Evolutionary conservation across 2,888 invertebrate species (phyloP), one percentile per base, ranked within the genome.

Genomic region (Athalia rosae): DNA sequence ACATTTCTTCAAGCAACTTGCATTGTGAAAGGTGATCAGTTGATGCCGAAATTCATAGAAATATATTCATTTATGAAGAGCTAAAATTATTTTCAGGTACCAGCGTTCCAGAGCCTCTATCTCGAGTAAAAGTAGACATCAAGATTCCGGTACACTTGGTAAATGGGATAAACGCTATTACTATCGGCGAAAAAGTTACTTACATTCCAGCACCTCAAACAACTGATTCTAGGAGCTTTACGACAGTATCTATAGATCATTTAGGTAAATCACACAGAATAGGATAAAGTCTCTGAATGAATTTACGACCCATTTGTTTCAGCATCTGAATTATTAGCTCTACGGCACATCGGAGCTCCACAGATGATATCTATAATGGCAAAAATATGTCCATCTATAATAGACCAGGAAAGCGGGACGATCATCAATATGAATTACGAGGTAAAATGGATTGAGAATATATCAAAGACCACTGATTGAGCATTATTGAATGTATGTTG

Each of bases 371-470:
- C 86, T 71, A 86, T 87, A 78, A 81, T 91, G n/a, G 62, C 78
- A 28, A 79, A 78, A 58, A 81, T 93, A 79, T 93, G 93, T 83
- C 93, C 93, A 6, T 86, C 88, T 78, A 86, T 93, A 48, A 87
- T 84, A 66, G 82, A 86, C 7, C 83, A 81, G 0, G 80, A 83
- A 11, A 79, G 64, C 3, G 85, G 86, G 8, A 85, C 88, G 77
- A 90, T 92, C 63, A 88, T 92, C 81, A 84, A 92, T 82, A 89
- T 93, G 78, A 89, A 92, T 71, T 90, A 92, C 81, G 87, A 91
- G 82, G 85, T 84, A 78, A 47, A 11, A 9, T 9, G 4, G 4
- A 76, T 47, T 8, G 28, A 28, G 2, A 28, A 28, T 28, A 28
- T 28, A 28, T 28, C 2, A 28, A 28, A 28, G 28, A 59, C 13